Evolutionary conservation across 2,888 invertebrate species (phyloP), one percentile per base, ranked within the genome.

Genomic region (Crepidodera aurea): DNA sequence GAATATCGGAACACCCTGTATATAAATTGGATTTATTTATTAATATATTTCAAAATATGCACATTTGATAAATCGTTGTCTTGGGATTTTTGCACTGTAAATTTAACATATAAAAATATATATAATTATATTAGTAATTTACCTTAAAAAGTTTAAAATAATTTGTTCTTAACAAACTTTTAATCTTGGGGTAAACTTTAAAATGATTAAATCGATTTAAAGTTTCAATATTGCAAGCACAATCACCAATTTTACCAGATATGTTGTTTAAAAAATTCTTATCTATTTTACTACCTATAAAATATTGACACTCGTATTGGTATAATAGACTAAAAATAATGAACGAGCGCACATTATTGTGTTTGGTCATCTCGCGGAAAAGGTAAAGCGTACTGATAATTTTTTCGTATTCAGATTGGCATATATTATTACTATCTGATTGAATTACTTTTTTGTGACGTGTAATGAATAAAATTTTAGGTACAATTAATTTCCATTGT

Each of bases 171-270:
- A 98, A 85, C 57, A 99, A 83, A 81, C 93, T 94, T 76, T 90
- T 90, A 51, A 98, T 83, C 64, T 94, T 86, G 1, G 98, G 98
- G 83, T 90, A 94, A 59, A 98, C 88, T 82, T 93, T 94, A 60
- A 91, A 87, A n/a, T n/a, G n/a, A 81, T 98, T 98, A 78, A 94
- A 94, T 77, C 91, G 88, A 83, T 98, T 97, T 67, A 98, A 93
- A 1, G 93, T 94, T 79, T 95, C 93, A 25, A 96, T 90, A 80
- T 89, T 91, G 81, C 98, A 98, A 34, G 91, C 88, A 80, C 98
- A 98, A 81, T 97, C 96, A 78, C 96, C 96, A 44, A 98, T 91
- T 65, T 90, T 90, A 37, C 96, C 97, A 78, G 92, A 88, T n/a
- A n/a, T n/a, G n/a, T n/a, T n/a, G n/a, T 58, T 94, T 82, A 60